phyloP scores from a whole-genome alignment of 2,113 vertebrate genomes.

The Rallus limicola region DNA sequence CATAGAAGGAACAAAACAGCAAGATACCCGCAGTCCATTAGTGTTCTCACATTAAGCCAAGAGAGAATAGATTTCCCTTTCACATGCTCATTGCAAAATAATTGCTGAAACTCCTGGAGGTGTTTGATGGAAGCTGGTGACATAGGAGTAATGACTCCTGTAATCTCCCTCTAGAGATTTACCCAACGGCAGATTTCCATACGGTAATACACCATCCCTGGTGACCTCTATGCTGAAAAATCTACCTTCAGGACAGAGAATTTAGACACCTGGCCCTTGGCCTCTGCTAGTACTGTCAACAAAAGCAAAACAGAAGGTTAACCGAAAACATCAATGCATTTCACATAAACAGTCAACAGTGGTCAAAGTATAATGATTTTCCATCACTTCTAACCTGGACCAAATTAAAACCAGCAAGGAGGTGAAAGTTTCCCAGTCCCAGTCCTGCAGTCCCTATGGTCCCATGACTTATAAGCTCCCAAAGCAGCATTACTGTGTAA shows the following conservation, averaged over 20 bases:
- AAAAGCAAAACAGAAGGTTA: neutral
- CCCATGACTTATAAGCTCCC: constrained; percentile 4
- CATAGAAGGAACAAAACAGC: neutral
- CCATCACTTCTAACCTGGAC: neutral
- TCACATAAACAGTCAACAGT: neutral
- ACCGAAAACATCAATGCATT: neutral
- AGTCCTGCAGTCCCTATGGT: neutral
- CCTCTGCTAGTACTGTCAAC: neutral
- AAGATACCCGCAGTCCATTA: neutral
- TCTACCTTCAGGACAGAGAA: neutral
- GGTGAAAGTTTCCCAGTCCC: constrained; percentile 5
- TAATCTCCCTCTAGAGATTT: neutral
- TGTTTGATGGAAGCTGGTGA: neutral
- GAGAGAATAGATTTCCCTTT: neutral
- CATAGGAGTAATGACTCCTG: neutral
- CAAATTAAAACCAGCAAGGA: neutral
- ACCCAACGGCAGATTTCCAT: neutral
- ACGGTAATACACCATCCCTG: neutral
- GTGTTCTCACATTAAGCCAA: neutral
- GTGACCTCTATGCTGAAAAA: neutral
- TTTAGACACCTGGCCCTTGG: neutral
- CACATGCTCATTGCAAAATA: neutral
- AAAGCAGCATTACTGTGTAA: constrained; percentile 34
- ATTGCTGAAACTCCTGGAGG: neutral
- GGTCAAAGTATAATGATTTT: constrained; percentile 12